Conservation (phyloP, 23 tunicate genomes). For the Clavelina lepadiformis region DNA sequence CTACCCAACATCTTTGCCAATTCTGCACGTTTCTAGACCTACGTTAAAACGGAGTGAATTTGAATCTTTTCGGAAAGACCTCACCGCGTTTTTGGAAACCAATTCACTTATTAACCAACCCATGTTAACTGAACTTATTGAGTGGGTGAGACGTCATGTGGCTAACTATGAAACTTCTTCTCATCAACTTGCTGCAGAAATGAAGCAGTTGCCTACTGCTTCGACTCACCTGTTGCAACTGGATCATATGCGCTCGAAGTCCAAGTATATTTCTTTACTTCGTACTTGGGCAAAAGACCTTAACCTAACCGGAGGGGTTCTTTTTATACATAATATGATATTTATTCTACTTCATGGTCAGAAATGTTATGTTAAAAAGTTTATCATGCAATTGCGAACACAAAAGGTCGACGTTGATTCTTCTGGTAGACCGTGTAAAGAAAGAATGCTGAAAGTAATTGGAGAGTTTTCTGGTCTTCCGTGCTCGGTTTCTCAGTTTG, state of each 20-base stretch:
- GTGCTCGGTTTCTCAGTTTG: too few species aligned
- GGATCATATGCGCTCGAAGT: slow-evolving; percentile 60
- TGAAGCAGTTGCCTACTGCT: not conserved
- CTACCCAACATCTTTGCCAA: slow-evolving; percentile 45
- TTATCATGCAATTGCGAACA: slow-evolving; percentile 11
- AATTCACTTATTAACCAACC: slow-evolving; percentile 7
- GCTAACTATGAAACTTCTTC: not conserved
- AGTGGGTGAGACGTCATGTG: slow-evolving; percentile 21
- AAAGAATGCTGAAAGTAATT: slow-evolving; percentile 49
- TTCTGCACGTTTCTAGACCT: slow-evolving; percentile 15
- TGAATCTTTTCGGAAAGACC: not conserved
- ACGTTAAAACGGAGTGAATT: not conserved
- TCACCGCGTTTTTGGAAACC: not conserved
- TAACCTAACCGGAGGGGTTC: slow-evolving; percentile 10
- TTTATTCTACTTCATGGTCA: slow-evolving; percentile 28
- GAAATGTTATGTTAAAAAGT: slow-evolving; percentile 14
- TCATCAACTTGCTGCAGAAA: not conserved
- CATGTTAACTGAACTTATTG: slow-evolving; percentile 18
- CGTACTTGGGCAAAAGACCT: slow-evolving; percentile 23
- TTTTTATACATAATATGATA: slow-evolving; percentile 23
- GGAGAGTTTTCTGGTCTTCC: too few species aligned
- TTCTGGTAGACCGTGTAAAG: slow-evolving; percentile 55
- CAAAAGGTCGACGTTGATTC: slow-evolving; percentile 59
- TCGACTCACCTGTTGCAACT: slow-evolving; percentile 14
- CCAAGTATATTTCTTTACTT: slow-evolving; percentile 19